Conservation (phyloP, 2,113 vertebrate species). For the Otocyon megalotis region DNA sequence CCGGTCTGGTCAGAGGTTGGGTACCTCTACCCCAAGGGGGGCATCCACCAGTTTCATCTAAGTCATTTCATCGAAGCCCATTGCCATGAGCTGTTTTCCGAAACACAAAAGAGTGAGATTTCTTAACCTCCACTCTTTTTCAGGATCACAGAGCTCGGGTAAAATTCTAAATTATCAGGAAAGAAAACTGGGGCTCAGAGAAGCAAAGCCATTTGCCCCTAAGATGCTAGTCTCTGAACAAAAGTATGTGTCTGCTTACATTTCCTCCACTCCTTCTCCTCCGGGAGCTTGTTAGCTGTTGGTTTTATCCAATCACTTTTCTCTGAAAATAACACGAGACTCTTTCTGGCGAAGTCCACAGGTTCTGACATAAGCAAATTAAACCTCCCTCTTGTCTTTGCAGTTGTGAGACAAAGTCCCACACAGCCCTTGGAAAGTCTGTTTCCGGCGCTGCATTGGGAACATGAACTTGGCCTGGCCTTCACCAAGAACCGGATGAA, state of each 20-base stretch:
- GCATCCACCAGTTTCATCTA: background rate
- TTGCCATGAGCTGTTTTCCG: background rate
- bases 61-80: background rate
- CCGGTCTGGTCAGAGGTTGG: too few species aligned
- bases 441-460: slow-evolving; percentile 86
- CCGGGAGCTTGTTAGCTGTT: background rate
- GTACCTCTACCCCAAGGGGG: background rate
- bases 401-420: slow-evolving; percentile 84
- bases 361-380: background rate
- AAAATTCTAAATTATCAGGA: background rate
- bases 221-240: background rate
- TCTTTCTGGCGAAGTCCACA: background rate
- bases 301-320: background rate
- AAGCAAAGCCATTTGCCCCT: background rate
- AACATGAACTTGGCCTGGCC: slow-evolving; percentile 86
- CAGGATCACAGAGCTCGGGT: background rate
- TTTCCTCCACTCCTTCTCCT: background rate
- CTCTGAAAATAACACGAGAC: background rate
- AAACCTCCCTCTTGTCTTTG: slow-evolving; percentile 52
- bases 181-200: background rate
- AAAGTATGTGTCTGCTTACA: accelerated
- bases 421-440: slow-evolving; percentile 16
- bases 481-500: slow-evolving; percentile 88
- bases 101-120: background rate
- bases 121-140: background rate